Evolutionary conservation across 2,113 vertebrate genomes (phyloP), one percentile per base, ranked within the genome.

Genomic region (Halcyon senegalensis): DNA sequence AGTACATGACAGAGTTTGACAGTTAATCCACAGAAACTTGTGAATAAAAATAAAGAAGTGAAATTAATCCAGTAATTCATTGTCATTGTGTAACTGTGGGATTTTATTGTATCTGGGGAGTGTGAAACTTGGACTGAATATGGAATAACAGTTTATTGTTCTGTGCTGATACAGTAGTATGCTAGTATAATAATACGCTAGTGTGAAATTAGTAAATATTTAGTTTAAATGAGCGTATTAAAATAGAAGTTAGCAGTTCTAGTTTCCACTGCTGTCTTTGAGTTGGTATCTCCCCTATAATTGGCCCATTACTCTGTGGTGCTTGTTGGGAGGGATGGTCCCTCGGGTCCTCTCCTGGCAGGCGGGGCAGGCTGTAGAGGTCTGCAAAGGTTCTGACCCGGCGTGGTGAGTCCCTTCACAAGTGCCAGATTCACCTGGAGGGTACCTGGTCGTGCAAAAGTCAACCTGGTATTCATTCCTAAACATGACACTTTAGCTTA

Each of bases 401-500:
- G 31, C 46, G 3, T 4, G 6, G 16, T 16, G 51, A 13, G 3
- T n/a, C 63, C 14, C 56, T 28, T 15, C 27, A 1, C 64, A 5
- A 33, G 35, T 7, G 64, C 63, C 16, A 13, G 3, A 2, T 31
- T 50, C 50, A 9, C 55, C 64, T 17, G 53, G 12, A 46, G 35
- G 51, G 51, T 51, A 3, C 10, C 27, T 3, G 13, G 4, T 15
- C 21, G 3, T 21, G 63, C 31, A 17, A 2, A 16, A 33, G 14
- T 19, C 60, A 62, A 1, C 67, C 87, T 31, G 46, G 9, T 9
- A 30, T 20, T n/a, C 3, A 10, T 39, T 11, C 4, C 25, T 4
- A 0, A 3, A 5, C 5, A 0, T 2, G 13, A 3, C 10, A 4
- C 19, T 74, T 14, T 0, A 37, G 53, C 15, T 37, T 25, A 9